Evolutionary conservation across 2,797 vertebrate species (phyloP).

Genomic region (Allobates femoralis): DNA sequence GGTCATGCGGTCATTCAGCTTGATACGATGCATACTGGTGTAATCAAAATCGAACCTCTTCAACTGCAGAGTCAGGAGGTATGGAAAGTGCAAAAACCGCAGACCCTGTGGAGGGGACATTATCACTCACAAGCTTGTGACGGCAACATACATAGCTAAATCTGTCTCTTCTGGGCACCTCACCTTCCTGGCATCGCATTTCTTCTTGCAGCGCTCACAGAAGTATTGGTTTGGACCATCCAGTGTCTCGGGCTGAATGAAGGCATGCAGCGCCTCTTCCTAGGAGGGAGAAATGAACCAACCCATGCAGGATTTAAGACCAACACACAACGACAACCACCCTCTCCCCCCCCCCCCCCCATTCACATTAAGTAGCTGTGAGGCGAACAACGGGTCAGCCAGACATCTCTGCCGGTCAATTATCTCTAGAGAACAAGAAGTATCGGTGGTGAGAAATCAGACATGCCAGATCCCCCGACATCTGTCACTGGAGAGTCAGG

Average conservation of each 20-base stretch:
- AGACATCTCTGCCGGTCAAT: too few relatives aligned
- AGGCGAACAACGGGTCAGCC: too few relatives aligned
- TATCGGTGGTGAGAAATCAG: too few relatives aligned
- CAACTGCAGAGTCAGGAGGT: constrained; percentile 94
- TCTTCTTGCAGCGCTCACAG: constrained; percentile 98
- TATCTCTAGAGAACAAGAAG: too few relatives aligned
- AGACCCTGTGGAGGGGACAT: constrained; percentile 80
- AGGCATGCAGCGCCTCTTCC: constrained; percentile 98
- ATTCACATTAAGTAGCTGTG: too few relatives aligned
- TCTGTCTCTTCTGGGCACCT: background rate
- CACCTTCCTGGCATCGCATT: constrained; percentile 98
- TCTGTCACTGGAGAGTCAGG: too few relatives aligned
- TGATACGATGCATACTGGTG: constrained; percentile 99
- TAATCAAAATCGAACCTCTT: constrained; percentile 99
- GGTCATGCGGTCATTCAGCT: constrained; percentile 97
- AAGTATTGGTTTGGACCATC: constrained; percentile 98
- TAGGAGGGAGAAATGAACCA: constrained; percentile 63
- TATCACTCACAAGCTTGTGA: background rate
- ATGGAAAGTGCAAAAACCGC: constrained; percentile 96
- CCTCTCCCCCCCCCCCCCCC: too few relatives aligned
- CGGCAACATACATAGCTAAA: background rate
- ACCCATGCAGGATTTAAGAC: background rate
- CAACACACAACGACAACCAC: too few relatives aligned
- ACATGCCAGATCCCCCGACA: too few relatives aligned
- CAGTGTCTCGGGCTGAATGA: constrained; percentile 96